Conservation (phyloP, 1,140 invertebrate genomes). For the Drosophila nasuta region DNA sequence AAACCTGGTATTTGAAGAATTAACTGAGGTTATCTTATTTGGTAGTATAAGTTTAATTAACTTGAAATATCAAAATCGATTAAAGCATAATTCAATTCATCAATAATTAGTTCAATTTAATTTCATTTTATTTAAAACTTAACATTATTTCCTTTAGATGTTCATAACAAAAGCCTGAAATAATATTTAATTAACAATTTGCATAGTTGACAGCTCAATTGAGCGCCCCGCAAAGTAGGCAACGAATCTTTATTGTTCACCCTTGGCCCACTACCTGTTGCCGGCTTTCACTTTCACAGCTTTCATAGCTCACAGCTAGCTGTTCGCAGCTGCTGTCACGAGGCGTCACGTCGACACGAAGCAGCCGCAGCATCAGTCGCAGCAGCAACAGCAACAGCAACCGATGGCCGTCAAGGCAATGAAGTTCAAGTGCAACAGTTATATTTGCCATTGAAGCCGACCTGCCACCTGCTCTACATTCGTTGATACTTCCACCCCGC, state of each 20-base stretch:
- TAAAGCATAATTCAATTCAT: no score
- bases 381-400: constrained; percentile 8
- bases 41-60: no score
- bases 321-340: constrained; percentile 17
- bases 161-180: no score
- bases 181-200: no score
- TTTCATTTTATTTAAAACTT: no score
- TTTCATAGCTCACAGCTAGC: constrained; percentile 26
- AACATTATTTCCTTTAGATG: no score
- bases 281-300: constrained; percentile 69
- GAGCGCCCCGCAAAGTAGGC: not conserved
- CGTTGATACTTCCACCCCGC: not conserved
- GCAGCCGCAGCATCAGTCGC: constrained; percentile 7
- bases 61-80: no score
- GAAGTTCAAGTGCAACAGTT: constrained; percentile 81
- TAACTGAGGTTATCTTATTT: no score
- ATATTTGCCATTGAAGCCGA: constrained; percentile 52
- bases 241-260: constrained; percentile 10
- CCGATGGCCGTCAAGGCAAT: constrained; percentile 61
- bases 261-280: constrained; percentile 61
- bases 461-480: constrained; percentile 17
- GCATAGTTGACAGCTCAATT: no score
- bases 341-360: constrained; percentile 21
- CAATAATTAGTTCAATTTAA: no score
- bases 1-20: no score